Percentiles rank a stretch among this genome's conserved stretches.
Evolutionary conservation across 2,888 invertebrate genomes (phyloP).

Genomic region (Chirona hameri): DNA sequence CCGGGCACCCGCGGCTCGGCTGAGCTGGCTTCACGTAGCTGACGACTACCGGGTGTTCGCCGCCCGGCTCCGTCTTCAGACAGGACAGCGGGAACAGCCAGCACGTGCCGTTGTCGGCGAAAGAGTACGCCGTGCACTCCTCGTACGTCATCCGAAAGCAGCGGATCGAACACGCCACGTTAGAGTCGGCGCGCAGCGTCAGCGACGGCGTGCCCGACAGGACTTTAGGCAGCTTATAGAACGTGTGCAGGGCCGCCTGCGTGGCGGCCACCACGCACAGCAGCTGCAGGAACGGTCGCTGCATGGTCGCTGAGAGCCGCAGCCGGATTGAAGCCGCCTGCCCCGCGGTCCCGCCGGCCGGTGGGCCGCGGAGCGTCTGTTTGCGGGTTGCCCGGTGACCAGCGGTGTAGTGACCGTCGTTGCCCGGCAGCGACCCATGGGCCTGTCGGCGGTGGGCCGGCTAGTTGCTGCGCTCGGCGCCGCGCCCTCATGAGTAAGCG

Average conservation of each 20-base stretch:
- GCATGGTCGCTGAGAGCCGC: no score
- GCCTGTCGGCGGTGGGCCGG: no score
- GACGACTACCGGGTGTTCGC: neutral
- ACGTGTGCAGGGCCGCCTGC: neutral
- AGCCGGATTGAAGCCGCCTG: no score
- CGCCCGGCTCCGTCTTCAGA: neutral
- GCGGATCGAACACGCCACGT: neutral
- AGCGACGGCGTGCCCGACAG: neutral
- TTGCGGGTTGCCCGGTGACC: no score
- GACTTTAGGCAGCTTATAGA: neutral
- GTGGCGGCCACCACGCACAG: neutral
- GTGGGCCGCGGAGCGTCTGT: no score
- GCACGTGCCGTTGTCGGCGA: neutral
- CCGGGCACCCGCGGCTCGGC: no score
- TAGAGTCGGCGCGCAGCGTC: neutral
- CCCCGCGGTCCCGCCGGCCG: no score
- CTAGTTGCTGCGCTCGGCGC: no score
- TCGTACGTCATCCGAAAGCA: neutral
- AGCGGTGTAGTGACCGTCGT: no score
- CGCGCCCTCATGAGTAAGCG: no score
- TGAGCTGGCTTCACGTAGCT: neutral
- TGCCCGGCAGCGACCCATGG: no score
- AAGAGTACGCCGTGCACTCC: neutral
- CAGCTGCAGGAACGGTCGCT: neutral
- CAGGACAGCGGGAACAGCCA: neutral